Percentiles rank a stretch among this genome's conserved stretches.
phyloP scores from a whole-genome alignment of 1,140 invertebrate genomes.

The Drosophila setifemur region DNA sequence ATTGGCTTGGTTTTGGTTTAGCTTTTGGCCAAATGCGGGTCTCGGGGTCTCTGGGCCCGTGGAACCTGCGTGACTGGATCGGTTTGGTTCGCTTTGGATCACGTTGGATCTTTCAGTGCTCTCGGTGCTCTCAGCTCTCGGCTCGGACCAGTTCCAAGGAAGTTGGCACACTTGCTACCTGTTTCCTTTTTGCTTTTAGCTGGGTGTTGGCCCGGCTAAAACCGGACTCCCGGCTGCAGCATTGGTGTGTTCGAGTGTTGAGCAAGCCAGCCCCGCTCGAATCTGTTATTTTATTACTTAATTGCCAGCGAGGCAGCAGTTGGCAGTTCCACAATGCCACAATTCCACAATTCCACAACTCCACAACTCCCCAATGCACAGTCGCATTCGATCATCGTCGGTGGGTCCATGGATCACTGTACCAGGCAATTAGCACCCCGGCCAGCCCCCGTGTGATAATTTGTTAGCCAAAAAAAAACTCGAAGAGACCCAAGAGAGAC shows the following conservation, averaged over 20 bases:
- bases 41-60: constrained; percentile 64
- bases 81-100: too few species aligned
- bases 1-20: background rate
- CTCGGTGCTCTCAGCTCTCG: background rate
- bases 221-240: background rate
- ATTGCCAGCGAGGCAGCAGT: constrained; percentile 35
- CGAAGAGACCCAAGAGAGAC: background rate
- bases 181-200: constrained; percentile 42
- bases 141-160: constrained; percentile 60
- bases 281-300: constrained; percentile 62
- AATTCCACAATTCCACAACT: constrained; percentile 23
- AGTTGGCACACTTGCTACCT: constrained; percentile 69
- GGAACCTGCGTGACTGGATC: constrained; percentile 65
- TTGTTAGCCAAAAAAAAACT: constrained; percentile 37
- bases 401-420: constrained; percentile 19
- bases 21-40: constrained; percentile 51
- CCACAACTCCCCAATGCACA: background rate
- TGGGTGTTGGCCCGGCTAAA: constrained; percentile 54
- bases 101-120: constrained; percentile 5
- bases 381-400: constrained; percentile 25
- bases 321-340: constrained; percentile 23
- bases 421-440: constrained; percentile 55
- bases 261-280: constrained; percentile 50
- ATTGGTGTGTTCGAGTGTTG: constrained; percentile 12
- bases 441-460: constrained; percentile 29